These are phyloP conservation scores for Incurvaria masculella DNA, from an alignment of 2,888 invertebrate species.

Conservation along the genomic window DNA sequence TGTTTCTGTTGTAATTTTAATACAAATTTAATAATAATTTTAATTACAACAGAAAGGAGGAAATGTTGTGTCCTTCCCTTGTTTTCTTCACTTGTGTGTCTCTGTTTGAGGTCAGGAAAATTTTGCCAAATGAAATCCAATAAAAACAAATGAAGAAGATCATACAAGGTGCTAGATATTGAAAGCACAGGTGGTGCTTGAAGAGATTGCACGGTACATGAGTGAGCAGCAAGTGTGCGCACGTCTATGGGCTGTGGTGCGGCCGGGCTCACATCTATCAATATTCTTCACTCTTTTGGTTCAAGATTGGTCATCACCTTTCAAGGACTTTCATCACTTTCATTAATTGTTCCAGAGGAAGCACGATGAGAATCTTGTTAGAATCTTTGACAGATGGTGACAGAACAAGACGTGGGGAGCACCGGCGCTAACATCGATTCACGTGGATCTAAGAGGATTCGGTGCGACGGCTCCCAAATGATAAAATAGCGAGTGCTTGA, in stretches of 20 bases:
- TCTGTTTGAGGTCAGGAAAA: background rate
- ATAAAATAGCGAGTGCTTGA: slow-evolving; percentile 43
- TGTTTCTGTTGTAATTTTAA: no score
- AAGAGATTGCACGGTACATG: slow-evolving; percentile 43
- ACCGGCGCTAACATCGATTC: slow-evolving; percentile 36
- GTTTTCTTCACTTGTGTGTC: background rate
- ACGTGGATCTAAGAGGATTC: slow-evolving; percentile 25
- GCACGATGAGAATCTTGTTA: no score
- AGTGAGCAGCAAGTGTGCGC: slow-evolving; percentile 30
- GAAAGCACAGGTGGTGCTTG: slow-evolving; percentile 52
- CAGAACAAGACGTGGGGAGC: slow-evolving; percentile 24
- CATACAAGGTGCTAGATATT: slow-evolving; percentile 47
- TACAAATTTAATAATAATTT: no score
- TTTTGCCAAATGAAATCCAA: background rate
- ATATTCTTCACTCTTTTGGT: slow-evolving; percentile 28
- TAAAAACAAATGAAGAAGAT: slow-evolving; percentile 31
- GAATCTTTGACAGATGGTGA: no score
- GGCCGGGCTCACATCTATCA: slow-evolving; percentile 25
- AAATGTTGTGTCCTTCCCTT: no score
- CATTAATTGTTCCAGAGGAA: no score
- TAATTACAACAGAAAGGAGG: no score
- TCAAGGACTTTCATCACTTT: no score
- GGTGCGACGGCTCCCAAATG: slow-evolving; percentile 47
- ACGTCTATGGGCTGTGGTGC: slow-evolving; percentile 29
- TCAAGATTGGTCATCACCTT: no score